phyloP scores from a whole-genome alignment of 2,888 invertebrate genomes.

The Eurytoma adleriae region DNA sequence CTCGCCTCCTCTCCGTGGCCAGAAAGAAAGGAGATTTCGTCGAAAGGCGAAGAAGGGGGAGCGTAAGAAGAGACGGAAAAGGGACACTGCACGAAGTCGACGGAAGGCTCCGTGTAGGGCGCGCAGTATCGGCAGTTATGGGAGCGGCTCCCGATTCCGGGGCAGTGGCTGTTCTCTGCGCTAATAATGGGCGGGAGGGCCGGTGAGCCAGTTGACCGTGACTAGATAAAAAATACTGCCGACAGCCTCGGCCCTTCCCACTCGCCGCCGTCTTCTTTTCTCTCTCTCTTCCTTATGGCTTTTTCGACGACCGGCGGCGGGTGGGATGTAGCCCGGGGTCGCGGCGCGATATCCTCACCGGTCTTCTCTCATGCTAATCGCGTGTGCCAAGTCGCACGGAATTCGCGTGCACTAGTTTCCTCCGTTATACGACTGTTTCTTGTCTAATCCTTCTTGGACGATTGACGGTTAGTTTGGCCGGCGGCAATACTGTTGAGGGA shows the following conservation, averaged over 20 bases:
- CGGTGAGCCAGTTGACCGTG: slow-evolving; percentile 76
- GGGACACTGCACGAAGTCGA: slow-evolving; percentile 8
- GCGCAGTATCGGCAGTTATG: slow-evolving; percentile 2
- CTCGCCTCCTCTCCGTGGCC: background rate
- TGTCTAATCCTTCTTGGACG: background rate
- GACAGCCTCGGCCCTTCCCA: slow-evolving; percentile 63
- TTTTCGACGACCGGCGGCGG: background rate
- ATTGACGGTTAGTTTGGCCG: background rate
- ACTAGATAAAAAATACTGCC: slow-evolving; percentile 77
- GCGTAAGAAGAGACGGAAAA: background rate
- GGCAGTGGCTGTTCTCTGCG: slow-evolving; percentile 66
- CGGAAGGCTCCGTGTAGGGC: slow-evolving; percentile 54
- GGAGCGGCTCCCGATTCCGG: slow-evolving; percentile 56
- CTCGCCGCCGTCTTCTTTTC: slow-evolving; percentile 43
- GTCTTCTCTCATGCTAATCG: slow-evolving; percentile 74
- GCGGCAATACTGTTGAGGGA: no score
- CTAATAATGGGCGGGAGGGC: slow-evolving; percentile 75
- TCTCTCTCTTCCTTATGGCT: slow-evolving; percentile 55
- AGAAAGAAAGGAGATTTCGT: background rate
- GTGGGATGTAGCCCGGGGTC: background rate
- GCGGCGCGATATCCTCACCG: slow-evolving; percentile 41
- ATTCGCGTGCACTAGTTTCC: slow-evolving; percentile 1
- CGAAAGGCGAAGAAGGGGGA: background rate
- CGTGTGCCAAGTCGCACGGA: slow-evolving; percentile 51
- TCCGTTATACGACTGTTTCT: background rate